Conservation (phyloP, 2,888 invertebrate genomes). For the Tiphia femorata region DNA sequence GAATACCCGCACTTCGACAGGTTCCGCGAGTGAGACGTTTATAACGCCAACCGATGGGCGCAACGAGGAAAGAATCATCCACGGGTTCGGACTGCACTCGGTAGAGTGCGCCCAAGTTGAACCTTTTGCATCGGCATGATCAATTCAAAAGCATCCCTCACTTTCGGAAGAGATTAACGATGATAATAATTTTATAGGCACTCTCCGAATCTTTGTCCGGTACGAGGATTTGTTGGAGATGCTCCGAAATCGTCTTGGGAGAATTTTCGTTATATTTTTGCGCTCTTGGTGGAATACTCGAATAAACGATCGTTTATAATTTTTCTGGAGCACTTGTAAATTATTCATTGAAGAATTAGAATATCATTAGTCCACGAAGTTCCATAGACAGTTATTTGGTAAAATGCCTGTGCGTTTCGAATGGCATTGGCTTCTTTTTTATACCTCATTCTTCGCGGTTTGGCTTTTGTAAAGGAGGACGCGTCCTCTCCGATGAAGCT, state of each 20-base stretch:
- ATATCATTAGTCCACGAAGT: background rate
- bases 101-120: slow-evolving; percentile 49
- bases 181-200: too few species aligned
- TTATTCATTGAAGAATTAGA: background rate
- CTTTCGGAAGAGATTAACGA: too few species aligned
- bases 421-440: too few species aligned
- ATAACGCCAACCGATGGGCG: slow-evolving; percentile 38
- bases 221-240: too few species aligned
- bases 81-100: slow-evolving; percentile 46
- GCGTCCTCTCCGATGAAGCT: slow-evolving; percentile 18
- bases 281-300: too few species aligned
- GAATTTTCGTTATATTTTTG: too few species aligned
- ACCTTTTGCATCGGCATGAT: slow-evolving; percentile 27
- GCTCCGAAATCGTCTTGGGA: too few species aligned
- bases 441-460: slow-evolving; percentile 4
- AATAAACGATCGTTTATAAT: too few species aligned
- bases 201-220: too few species aligned
- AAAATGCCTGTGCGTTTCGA: too few species aligned
- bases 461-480: background rate
- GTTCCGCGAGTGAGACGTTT: slow-evolving; percentile 49
- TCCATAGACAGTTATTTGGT: background rate
- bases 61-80: slow-evolving; percentile 51
- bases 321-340: background rate
- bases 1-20: slow-evolving; percentile 49
- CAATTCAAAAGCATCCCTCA: background rate